Evolutionary conservation across 2,113 vertebrate genomes (phyloP).

Genomic region (Bombycilla garrulus): DNA sequence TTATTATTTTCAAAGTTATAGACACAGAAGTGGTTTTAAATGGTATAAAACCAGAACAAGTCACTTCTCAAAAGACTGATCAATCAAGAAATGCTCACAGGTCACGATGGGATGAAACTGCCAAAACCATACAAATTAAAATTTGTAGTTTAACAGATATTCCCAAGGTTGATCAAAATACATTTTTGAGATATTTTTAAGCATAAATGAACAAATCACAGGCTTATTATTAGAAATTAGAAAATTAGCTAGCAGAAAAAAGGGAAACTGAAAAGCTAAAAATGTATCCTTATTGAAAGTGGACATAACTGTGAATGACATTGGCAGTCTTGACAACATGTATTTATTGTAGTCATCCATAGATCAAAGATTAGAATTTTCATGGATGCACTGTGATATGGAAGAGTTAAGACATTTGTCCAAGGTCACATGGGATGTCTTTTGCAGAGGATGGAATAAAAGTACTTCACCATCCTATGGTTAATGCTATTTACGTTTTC

Average conservation of each 20-base stretch:
- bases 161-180: background rate
- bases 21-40: background rate
- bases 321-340: background rate
- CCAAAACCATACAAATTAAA: background rate
- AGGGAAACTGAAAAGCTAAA: background rate
- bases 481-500: background rate
- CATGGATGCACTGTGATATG: background rate
- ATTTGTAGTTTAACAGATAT: background rate
- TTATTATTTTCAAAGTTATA: background rate
- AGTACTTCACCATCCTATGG: background rate
- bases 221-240: background rate
- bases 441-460: background rate
- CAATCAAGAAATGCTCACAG: background rate
- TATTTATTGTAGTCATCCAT: background rate
- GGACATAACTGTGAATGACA: background rate
- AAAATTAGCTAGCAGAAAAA: background rate
- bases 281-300: background rate
- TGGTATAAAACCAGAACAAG: background rate
- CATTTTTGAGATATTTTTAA: background rate
- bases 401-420: background rate
- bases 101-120: background rate
- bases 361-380: background rate
- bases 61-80: background rate
- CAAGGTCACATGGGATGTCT: background rate
- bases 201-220: background rate